Evolutionary conservation across 2,888 invertebrate species (phyloP).

Genomic region (Thera britannica): DNA sequence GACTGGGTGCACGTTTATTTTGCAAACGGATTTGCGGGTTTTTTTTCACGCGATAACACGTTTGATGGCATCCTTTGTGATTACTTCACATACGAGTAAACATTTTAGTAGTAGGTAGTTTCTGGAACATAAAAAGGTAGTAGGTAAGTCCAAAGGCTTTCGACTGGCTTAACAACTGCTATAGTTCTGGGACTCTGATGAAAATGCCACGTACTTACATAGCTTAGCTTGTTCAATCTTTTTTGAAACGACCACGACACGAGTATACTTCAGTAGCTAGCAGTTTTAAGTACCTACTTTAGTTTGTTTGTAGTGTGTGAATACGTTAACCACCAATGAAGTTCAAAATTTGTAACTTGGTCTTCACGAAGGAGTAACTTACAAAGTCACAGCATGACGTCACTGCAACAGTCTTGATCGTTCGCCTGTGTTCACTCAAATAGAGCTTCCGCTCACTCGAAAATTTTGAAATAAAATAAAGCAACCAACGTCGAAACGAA

Average conservation of each 20-base stretch:
- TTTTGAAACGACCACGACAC: no score
- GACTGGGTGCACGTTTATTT: slow-evolving; percentile 23
- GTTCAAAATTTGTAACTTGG: not conserved
- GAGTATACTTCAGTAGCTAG: no score
- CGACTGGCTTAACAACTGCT: no score
- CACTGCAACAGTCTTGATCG: not conserved
- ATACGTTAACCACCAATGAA: not conserved
- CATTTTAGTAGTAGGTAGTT: not conserved
- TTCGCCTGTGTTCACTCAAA: not conserved
- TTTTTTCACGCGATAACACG: slow-evolving; percentile 6
- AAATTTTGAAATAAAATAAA: no score
- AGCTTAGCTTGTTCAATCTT: no score
- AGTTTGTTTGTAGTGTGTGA: not conserved
- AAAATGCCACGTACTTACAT: no score
- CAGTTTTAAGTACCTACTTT: no score
- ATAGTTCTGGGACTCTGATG: no score
- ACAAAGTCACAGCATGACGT: not conserved
- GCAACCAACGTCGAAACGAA: no score
- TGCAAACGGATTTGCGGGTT: slow-evolving; percentile 10
- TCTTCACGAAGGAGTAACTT: not conserved
- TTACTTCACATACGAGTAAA: not conserved
- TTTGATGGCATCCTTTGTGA: slow-evolving; percentile 2
- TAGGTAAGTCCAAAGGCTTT: no score
- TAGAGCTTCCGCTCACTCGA: no score
- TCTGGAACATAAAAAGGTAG: no score